Evolutionary conservation across 2,797 vertebrate species (phyloP).

Genomic region (Peromyscus eremicus): DNA sequence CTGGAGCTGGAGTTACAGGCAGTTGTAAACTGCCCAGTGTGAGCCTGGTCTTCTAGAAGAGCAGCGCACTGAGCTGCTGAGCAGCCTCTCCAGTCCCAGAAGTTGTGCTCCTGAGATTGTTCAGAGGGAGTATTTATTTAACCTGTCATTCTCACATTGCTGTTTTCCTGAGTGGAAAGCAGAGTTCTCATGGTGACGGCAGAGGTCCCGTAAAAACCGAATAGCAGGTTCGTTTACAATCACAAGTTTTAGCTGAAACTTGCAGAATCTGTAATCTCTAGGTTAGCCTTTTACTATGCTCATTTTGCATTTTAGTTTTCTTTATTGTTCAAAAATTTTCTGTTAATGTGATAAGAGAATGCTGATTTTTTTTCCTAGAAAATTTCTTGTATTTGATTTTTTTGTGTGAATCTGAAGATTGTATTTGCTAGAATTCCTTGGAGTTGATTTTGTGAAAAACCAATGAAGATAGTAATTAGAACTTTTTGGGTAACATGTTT

Average conservation of each 20-base stretch:
- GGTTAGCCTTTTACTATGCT: slow-evolving; percentile 52
- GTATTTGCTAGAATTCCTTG: slow-evolving; percentile 28
- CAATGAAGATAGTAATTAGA: not conserved
- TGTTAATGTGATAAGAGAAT: not conserved
- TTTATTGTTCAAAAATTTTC: slow-evolving; percentile 11
- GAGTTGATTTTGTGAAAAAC: slow-evolving; percentile 64
- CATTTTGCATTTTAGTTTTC: slow-evolving; percentile 55
- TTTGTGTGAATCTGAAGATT: not conserved
- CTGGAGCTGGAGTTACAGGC: not conserved
- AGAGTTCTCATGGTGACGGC: slow-evolving; percentile 61
- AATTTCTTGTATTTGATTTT: not conserved
- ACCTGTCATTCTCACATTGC: slow-evolving; percentile 65
- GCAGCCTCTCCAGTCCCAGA: not conserved
- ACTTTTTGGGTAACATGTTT: not conserved
- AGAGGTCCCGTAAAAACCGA: slow-evolving; percentile 71
- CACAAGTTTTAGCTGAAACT: slow-evolving; percentile 40
- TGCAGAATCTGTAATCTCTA: slow-evolving; percentile 51
- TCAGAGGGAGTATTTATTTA: slow-evolving; percentile 63
- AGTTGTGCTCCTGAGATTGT: slow-evolving; percentile 51
- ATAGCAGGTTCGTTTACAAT: slow-evolving; percentile 65
- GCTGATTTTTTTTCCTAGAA: not conserved
- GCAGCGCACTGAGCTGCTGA: no score
- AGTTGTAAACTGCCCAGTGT: not conserved
- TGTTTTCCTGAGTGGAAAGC: slow-evolving; percentile 73
- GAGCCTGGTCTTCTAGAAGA: not conserved